Evolutionary conservation across 2,797 vertebrate genomes (phyloP).

Genomic region (Clarias platycephalus): DNA sequence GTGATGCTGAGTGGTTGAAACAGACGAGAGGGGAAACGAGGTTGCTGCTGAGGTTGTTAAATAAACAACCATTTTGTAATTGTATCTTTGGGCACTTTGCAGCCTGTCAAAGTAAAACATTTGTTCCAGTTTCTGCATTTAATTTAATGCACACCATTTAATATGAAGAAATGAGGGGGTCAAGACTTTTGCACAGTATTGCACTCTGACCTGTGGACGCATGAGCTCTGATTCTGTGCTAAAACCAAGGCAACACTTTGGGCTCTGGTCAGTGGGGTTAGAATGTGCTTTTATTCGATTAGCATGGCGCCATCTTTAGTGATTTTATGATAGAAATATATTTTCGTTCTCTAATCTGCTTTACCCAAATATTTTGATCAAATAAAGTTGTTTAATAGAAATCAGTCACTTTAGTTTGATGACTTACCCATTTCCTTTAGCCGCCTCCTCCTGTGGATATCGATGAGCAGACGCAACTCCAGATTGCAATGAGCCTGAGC

Average conservation of each 20-base stretch:
- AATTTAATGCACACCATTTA: too few species aligned
- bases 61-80: too few species aligned
- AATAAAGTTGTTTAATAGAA: not conserved
- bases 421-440: slow-evolving; percentile 59
- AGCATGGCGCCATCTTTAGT: not conserved
- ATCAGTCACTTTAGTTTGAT: slow-evolving; percentile 9
- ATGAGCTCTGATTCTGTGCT: not conserved
- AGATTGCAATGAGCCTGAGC: slow-evolving; percentile 84
- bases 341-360: not conserved
- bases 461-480: slow-evolving; percentile 92
- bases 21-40: too few species aligned
- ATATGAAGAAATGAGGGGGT: too few species aligned
- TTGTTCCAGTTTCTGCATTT: too few species aligned
- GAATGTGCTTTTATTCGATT: not conserved
- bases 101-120: too few species aligned
- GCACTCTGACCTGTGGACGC: not conserved
- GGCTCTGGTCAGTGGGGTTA: not conserved
- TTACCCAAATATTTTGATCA: not conserved
- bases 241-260: not conserved
- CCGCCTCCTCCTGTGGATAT: slow-evolving; percentile 71
- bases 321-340: not conserved
- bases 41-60: too few species aligned
- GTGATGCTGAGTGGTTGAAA: too few species aligned
- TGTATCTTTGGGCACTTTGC: too few species aligned
- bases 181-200: not conserved